Conservation (phyloP, 2,113 vertebrate genomes). For the Climacteris rufus region DNA sequence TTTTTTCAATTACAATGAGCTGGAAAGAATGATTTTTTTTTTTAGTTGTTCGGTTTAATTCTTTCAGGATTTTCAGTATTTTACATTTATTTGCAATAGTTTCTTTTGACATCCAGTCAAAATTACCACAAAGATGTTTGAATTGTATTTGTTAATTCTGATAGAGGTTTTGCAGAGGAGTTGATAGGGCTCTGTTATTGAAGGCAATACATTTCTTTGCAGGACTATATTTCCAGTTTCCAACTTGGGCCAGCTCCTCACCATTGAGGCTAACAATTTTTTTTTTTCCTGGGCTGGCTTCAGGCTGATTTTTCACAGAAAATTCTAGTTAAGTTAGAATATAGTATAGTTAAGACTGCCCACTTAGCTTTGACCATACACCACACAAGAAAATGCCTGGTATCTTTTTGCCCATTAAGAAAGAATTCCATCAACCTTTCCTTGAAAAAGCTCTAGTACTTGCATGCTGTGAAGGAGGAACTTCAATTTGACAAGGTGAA, state of each 20-base stretch:
- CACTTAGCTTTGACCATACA: background rate
- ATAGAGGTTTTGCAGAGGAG: background rate
- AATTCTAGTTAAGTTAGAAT: background rate
- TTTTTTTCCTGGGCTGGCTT: background rate
- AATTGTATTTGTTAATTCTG: background rate
- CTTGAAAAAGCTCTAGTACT: background rate
- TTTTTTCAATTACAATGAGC: background rate
- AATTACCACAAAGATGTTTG: background rate
- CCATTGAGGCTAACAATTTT: background rate
- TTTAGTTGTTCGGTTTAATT: background rate
- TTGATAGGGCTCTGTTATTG: background rate
- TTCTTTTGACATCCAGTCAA: background rate
- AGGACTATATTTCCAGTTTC: background rate
- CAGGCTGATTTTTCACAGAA: background rate
- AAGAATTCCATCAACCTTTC: background rate
- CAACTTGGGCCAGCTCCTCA: background rate
- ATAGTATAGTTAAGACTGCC: background rate
- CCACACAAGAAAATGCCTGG: background rate
- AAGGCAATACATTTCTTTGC: background rate
- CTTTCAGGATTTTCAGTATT: background rate
- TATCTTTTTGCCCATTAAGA: background rate
- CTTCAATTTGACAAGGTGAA: background rate
- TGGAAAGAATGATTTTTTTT: background rate
- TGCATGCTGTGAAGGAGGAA: background rate
- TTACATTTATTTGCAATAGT: background rate